phyloP scores from a whole-genome alignment of 2,113 vertebrate genomes.

The Larimichthys polyactis region DNA sequence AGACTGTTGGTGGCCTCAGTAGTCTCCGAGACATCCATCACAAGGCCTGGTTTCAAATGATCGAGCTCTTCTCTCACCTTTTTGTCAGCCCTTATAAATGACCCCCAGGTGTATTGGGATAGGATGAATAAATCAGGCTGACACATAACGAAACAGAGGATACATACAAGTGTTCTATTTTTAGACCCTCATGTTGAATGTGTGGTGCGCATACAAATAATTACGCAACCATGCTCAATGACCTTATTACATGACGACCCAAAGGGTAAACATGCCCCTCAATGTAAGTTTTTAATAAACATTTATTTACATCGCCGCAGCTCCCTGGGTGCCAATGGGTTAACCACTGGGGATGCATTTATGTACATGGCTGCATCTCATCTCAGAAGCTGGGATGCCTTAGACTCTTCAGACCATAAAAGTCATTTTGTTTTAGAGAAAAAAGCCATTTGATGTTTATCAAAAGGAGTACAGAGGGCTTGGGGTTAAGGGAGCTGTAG shows the following conservation, averaged over 20 bases:
- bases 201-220: conserved; percentile 52
- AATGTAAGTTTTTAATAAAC: conserved; percentile 68
- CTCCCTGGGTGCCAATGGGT: conserved; percentile 21
- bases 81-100: conserved; percentile 74
- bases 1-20: conserved; percentile 50
- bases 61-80: conserved; percentile 43
- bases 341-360: conserved; percentile 34
- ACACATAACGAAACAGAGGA: conserved; percentile 63
- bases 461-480: conserved; percentile 59
- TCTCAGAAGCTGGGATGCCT: conserved; percentile 36
- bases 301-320: conserved; percentile 33
- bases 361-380: conserved; percentile 36
- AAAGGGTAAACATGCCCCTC: conserved; percentile 54
- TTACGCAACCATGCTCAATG: conserved; percentile 66
- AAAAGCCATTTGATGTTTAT: conserved; percentile 70
- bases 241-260: conserved; percentile 66
- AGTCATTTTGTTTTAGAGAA: conserved; percentile 27
- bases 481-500: conserved; percentile 51
- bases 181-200: conserved; percentile 50
- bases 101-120: conserved; percentile 67
- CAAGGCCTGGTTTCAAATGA: conserved; percentile 51
- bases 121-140: conserved; percentile 75
- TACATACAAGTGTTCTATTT: conserved; percentile 54
- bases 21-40: conserved; percentile 66
- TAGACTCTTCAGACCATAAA: conserved; percentile 51